phyloP scores from a whole-genome alignment of 2,888 invertebrate genomes.

The Mythimna vitellina region DNA sequence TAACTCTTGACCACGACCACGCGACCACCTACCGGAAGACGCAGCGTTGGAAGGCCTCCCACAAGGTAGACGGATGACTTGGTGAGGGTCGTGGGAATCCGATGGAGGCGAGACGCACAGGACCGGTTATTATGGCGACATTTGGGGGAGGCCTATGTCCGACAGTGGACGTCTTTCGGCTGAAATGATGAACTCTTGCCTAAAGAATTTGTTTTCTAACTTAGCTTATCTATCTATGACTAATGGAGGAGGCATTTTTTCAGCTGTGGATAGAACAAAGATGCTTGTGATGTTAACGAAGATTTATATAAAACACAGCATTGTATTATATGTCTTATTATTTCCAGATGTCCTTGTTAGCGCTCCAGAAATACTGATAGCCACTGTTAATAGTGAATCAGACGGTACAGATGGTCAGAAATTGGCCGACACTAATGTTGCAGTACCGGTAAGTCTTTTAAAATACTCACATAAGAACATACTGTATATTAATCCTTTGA shows the following conservation, averaged over 20 bases:
- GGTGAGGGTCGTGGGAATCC: too few relatives aligned
- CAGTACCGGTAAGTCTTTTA: conserved; percentile 54
- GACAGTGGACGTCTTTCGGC: too few relatives aligned
- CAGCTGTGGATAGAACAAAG: background rate
- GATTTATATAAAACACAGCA: background rate
- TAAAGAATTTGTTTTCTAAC: background rate
- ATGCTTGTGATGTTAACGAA: background rate
- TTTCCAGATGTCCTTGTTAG: conserved; percentile 44
- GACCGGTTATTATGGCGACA: too few relatives aligned
- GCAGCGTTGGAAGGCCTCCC: too few relatives aligned
- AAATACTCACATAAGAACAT: background rate
- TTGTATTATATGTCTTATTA: background rate
- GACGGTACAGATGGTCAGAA: conserved; percentile 28
- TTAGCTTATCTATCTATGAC: background rate
- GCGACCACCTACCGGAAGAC: too few relatives aligned
- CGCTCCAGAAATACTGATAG: conserved; percentile 29
- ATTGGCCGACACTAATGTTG: conserved; percentile 23
- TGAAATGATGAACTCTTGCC: too few relatives aligned
- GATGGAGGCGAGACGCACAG: too few relatives aligned
- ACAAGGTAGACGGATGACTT: too few relatives aligned
- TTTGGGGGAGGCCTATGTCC: too few relatives aligned
- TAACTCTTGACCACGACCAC: too few relatives aligned
- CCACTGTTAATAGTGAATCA: conserved; percentile 35
- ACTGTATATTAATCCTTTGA: background rate
- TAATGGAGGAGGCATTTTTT: background rate